phyloP scores from a whole-genome alignment of 2,797 vertebrate species.

The Botia almorhae region DNA sequence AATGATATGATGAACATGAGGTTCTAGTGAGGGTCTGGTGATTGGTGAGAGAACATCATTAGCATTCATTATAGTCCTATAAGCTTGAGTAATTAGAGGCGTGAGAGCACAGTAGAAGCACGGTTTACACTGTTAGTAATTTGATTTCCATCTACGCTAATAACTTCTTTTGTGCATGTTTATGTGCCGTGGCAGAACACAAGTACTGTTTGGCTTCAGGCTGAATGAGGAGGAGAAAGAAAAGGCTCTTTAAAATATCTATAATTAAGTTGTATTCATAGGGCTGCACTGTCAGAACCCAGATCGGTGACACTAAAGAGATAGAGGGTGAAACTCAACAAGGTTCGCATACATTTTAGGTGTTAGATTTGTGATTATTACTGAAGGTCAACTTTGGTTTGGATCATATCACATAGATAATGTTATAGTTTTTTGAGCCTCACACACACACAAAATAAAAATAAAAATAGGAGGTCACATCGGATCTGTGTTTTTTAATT shows the following conservation, averaged over 20 bases:
- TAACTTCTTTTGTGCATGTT: slow-evolving; percentile 86
- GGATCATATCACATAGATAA: neutral
- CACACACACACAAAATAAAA: neutral
- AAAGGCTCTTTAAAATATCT: slow-evolving; percentile 74
- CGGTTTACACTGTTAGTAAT: slow-evolving; percentile 85
- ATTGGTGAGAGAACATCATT: slow-evolving; percentile 79
- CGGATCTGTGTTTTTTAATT: too few species aligned
- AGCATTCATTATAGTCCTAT: slow-evolving; percentile 84
- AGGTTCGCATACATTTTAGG: neutral
- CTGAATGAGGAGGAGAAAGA: slow-evolving; percentile 67
- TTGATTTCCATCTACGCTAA: slow-evolving; percentile 89
- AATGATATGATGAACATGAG: neutral
- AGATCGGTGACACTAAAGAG: slow-evolving; percentile 71
- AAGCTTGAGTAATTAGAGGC: slow-evolving; percentile 85
- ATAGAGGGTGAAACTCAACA: slow-evolving; percentile 48
- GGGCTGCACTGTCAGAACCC: slow-evolving; percentile 73
- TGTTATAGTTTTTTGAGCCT: neutral
- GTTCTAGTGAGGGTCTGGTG: slow-evolving; percentile 75
- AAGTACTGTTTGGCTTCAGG: slow-evolving; percentile 84
- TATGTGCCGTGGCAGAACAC: slow-evolving; percentile 87
- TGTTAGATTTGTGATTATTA: neutral
- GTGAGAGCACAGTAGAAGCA: slow-evolving; percentile 81
- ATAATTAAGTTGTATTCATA: slow-evolving; percentile 78
- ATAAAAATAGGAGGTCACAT: too few species aligned
- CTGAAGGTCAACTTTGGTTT: neutral